Base-by-base conservation (phyloP, 2,797 vertebrate species). In the Halcyon smyrnensis region DNA sequence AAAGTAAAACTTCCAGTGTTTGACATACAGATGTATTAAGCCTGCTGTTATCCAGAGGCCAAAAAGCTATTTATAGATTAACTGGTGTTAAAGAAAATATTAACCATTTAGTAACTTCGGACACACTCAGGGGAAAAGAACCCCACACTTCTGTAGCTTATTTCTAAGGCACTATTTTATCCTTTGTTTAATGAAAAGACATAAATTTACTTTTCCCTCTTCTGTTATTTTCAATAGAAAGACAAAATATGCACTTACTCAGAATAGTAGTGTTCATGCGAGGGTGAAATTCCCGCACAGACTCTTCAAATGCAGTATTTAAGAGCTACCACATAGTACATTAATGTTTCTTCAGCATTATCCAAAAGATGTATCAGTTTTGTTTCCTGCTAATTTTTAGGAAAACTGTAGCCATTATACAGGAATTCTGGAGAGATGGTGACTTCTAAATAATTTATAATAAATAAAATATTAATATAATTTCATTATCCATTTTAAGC, bases 61-160 rank as follows among this genome's bases (percentile, higher is more conserved):
- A 83, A 75, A 89, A 92, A 94, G 41, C 79, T 93, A 96, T 96
- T 96, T 94, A 89, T 92, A 95, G 86, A 84, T 87, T 90, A 93
- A 84, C 60, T 74, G 51, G 64, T 85, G 91, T 93, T 94, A 84
- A 68, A 93, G 67, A 84, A 96, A 90, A 87, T 84, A 87, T 85
- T 93, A 95, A 89, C 90, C 82, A 34, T 95, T 94, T 87, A 87
- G 56, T 80, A 85, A 89, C 5, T 43, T 34, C 46, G 37, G 21
- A 46, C 70, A 80, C 15, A 11, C 25, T 80, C 21, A 24, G 46
- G 36, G 7, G 41, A 56, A 75, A 80, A 68, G 34, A 4, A 2
- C 0, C 2, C 4, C 11, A 59, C 8, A 39, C 39, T 75, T 84
- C 67, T 84, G 46, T n/a, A 84, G n/a, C 23, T 67, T 80, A 67